Evolutionary conservation across 2,888 invertebrate genomes (phyloP).

Genomic region (Phragmatobia fuliginosa): DNA sequence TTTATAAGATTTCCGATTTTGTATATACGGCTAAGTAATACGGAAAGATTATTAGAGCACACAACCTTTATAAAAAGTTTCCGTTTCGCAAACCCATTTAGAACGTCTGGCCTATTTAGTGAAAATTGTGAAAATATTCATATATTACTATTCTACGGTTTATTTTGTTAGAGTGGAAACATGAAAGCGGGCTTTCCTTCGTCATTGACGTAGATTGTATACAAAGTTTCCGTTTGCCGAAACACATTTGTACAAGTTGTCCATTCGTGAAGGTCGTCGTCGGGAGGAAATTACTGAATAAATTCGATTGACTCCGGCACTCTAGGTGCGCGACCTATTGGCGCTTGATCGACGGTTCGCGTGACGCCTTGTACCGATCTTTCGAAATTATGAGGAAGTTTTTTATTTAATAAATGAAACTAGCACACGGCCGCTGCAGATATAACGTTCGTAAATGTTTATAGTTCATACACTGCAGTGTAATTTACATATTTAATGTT

Average conservation of each 20-base stretch:
- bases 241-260: slow-evolving; percentile 68
- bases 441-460: slow-evolving; percentile 33
- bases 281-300: slow-evolving; percentile 79
- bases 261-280: slow-evolving; percentile 67
- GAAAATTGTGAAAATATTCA: slow-evolving; percentile 37
- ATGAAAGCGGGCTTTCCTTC: slow-evolving; percentile 39
- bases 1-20: slow-evolving; percentile 2
- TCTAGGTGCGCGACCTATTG: slow-evolving; percentile 61
- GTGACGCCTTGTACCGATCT: slow-evolving; percentile 61
- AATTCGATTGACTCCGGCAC: slow-evolving; percentile 78
- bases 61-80: slow-evolving; percentile 35
- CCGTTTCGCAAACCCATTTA: slow-evolving; percentile 35
- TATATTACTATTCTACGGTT: slow-evolving; percentile 42
- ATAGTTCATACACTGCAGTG: slow-evolving; percentile 34
- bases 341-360: slow-evolving; percentile 77
- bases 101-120: slow-evolving; percentile 18
- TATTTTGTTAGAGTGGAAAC: slow-evolving; percentile 36
- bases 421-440: slow-evolving; percentile 46
- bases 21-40: slow-evolving; percentile 18
- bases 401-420: slow-evolving; percentile 57
- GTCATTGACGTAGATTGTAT: slow-evolving; percentile 39
- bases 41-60: slow-evolving; percentile 37
- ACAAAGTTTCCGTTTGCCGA: slow-evolving; percentile 59
- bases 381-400: slow-evolving; percentile 50
- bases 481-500: slow-evolving; percentile 35